These are phyloP conservation scores for Cephus cinctus DNA, from an alignment of 1,140 invertebrate genomes.

Conservation along the genomic window DNA sequence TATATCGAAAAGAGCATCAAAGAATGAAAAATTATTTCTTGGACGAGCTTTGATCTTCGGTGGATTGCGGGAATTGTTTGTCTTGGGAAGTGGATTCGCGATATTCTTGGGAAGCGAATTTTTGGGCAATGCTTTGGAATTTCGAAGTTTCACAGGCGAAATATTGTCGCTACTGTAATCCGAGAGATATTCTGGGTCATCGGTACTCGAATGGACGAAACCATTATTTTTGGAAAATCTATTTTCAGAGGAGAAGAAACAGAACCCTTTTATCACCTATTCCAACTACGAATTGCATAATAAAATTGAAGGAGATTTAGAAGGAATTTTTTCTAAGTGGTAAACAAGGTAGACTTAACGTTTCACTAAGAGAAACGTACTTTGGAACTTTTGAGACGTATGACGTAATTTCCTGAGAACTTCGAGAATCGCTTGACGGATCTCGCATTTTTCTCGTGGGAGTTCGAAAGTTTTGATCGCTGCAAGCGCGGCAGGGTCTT, in stretches of 20 bases:
- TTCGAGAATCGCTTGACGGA: conserved; percentile 11
- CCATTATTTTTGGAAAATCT: neutral
- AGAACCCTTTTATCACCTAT: too few species aligned
- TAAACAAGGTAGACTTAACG: too few species aligned
- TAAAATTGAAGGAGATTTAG: too few species aligned
- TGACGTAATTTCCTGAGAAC: conserved; percentile 13
- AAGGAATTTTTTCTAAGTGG: too few species aligned
- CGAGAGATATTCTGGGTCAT: neutral
- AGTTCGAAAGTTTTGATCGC: neutral
- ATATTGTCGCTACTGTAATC: conserved; percentile 9
- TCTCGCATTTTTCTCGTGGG: neutral
- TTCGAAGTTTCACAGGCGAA: neutral
- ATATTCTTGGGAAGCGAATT: neutral
- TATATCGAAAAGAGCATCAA: conserved; percentile 34
- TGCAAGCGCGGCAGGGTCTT: conserved; percentile 7
- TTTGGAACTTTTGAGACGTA: too few species aligned
- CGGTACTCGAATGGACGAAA: neutral
- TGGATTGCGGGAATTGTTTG: conserved; percentile 1
- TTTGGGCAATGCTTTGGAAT: neutral
- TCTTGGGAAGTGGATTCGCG: neutral
- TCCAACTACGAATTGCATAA: too few species aligned
- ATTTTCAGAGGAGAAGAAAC: too few species aligned
- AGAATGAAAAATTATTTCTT: conserved; percentile 20
- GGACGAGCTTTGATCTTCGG: conserved; percentile 13
- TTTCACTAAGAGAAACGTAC: too few species aligned